Evolutionary conservation across 2,797 vertebrate species (phyloP).

Genomic region (Avahi laniger): DNA sequence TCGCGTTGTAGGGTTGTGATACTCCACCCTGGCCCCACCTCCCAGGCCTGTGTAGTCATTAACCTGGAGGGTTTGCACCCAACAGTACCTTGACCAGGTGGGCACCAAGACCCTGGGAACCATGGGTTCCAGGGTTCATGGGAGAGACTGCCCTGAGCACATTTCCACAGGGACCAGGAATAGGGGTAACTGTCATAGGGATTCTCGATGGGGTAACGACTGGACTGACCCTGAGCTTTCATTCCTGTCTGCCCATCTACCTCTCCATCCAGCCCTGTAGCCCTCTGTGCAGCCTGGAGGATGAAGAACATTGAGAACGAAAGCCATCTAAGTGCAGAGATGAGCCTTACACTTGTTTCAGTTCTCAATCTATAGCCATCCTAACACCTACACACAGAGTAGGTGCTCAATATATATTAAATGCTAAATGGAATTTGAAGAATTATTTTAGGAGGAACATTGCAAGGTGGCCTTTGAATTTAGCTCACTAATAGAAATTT

Average conservation of each 20-base stretch:
- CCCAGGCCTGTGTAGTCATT: slow-evolving; percentile 83
- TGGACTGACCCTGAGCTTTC: background rate
- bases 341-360: background rate
- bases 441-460: background rate
- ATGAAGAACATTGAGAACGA: background rate
- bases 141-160: background rate
- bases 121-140: background rate
- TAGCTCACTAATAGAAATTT: background rate
- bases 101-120: background rate
- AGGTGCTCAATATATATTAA: background rate
- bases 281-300: background rate
- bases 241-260: background rate
- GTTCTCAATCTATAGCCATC: background rate
- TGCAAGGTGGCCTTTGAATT: background rate
- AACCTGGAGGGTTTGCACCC: slow-evolving; percentile 93
- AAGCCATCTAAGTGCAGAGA: background rate
- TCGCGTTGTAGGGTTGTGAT: too few species aligned
- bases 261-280: background rate
- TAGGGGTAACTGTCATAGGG: background rate
- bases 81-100: slow-evolving; percentile 94
- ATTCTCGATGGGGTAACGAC: background rate
- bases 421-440: background rate
- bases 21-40: background rate
- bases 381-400: background rate
- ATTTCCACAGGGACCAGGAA: background rate